Evolutionary conservation across 2,888 invertebrate genomes (phyloP).

Genomic region (Pseudococcus longispinus): DNA sequence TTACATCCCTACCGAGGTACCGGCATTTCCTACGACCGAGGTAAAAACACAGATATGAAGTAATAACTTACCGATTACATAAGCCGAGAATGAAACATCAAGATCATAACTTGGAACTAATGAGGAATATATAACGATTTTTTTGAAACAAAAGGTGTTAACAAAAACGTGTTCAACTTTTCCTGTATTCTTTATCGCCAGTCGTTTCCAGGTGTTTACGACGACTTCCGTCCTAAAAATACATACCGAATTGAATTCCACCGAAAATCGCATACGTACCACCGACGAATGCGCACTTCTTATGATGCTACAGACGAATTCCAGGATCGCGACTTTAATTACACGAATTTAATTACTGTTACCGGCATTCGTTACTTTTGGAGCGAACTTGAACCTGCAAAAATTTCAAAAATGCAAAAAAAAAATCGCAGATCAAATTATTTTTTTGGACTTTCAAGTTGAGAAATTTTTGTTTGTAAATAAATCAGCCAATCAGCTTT

Average conservation of each 20-base stretch:
- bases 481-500: neutral
- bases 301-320: no score
- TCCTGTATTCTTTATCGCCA: constrained; percentile 18
- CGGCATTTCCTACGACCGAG: neutral
- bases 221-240: constrained; percentile 11
- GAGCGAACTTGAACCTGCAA: no score
- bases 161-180: constrained; percentile 30
- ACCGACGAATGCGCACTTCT: neutral
- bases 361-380: no score
- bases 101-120: constrained; percentile 41
- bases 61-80: constrained; percentile 28
- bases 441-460: neutral
- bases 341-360: no score
- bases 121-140: constrained; percentile 32
- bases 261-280: neutral
- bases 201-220: neutral
- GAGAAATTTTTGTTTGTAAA: neutral
- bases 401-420: neutral
- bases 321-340: no score
- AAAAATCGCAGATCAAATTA: neutral
- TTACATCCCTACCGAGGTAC: neutral
- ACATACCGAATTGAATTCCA: neutral
- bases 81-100: neutral
- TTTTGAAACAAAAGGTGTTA: constrained; percentile 23
- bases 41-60: neutral